Evolutionary conservation across 2,888 invertebrate genomes (phyloP), one percentile per base, ranked within the genome.

Genomic region (Drosophila falleni): DNA sequence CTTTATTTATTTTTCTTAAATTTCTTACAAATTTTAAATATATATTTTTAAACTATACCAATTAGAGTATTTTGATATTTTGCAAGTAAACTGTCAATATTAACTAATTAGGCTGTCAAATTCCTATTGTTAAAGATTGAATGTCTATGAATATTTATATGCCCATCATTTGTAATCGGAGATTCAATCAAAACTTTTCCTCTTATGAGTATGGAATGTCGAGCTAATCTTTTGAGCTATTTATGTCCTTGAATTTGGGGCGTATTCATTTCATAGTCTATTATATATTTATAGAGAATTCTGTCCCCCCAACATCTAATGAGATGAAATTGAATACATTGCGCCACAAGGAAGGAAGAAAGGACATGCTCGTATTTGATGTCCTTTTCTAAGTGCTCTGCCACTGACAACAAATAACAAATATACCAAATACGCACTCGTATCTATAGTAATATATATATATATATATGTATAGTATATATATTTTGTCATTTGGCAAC

Each of bases 251-350:
- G 37, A 26, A 44, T 49, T 64, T 23, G 23, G 63, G 37, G 16
- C 46, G 37, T 42, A 72, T 72, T 66, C 53, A 71, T 58, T 44
- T 26, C 53, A 19, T 10, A 54, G 73, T 47, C 58, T 59, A 63
- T 74, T 74, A 72, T 60, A 55, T 60, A 53, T 66, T 56, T 60
- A 51, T 71, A 55, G n/a, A 26, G 56, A 70, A 46, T 54, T 33
- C 47, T 23, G 37, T 55, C 19, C 72, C 10, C 72, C 10, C 29
- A 29, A 23, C 35, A 19, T n/a, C 72, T 75, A 75, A 75, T 72
- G 78, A 63, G 55, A 75, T 75, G 78, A 75, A 77, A 75, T 77
- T 77, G 63, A 72, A 75, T 75, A 72, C 63, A 47, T 46, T 53
- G 44, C 42, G 23, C 35, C 35, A 10, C 33, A 15, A 8, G 35